Evolutionary conservation across 1,140 invertebrate species (phyloP), one percentile per base, ranked within the genome.

Genomic region (Drosophila teissieri): DNA sequence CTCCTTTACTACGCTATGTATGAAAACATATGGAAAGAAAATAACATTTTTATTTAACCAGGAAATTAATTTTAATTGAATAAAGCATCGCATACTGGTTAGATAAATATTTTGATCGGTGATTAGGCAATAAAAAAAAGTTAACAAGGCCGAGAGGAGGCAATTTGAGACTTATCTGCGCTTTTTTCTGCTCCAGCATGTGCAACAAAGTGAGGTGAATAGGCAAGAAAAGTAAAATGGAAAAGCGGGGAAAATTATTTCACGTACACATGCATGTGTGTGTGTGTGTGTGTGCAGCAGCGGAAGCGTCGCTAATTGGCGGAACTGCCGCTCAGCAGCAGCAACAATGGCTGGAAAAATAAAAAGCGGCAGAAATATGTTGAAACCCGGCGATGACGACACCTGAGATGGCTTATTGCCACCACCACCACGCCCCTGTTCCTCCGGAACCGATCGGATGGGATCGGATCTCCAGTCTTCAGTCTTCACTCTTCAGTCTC

Each of bases 221-320:
- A 45, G 49, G 45, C 60, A 31, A 42, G 57, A 70, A 80, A 76
- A 24, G 68, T 49, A 12, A 48, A 48, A 63, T 78, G 76, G 64
- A 80, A 88, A 86, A 75, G 74, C 74, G 58, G 84, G 61, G 68
- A 83, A 83, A 88, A 82, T 62, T 46, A 70, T 70, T 70, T 69
- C 44, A 48, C 64, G 49, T 54, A 17, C 83, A 19, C 19, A 19
- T 80, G 83, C 83, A 83, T 24, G 24, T 52, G 15, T 46, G 58
- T 61, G 19, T 58, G 67, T 15, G 37, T 53, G 77, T 58, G 60
- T 62, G 34, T 60, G 68, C 55, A 49, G 82, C 83, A 83, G 83
- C 83, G 83, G 83, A 88, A 88, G 83, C 83, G 46, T 61, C 76
- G 79, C 83, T 88, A 88, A 88, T 88, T 88, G 79, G 83, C 83